phyloP scores from a whole-genome alignment of 1,140 invertebrate species.

The Macrobrachium nipponense region DNA sequence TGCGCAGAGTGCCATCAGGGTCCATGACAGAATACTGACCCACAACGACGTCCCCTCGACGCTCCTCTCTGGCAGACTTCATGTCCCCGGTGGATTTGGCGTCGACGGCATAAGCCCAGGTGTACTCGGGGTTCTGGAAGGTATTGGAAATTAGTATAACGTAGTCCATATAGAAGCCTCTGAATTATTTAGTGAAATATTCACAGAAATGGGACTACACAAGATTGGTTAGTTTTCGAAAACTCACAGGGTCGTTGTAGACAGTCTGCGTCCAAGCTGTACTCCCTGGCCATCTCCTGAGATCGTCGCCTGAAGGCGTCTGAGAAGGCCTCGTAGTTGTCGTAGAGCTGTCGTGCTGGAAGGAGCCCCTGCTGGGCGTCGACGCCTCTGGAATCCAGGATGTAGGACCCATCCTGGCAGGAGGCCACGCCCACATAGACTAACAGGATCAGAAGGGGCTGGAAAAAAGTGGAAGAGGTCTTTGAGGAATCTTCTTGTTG shows the following conservation, averaged over 20 bases:
- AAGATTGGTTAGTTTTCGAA: background rate
- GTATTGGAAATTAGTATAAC: background rate
- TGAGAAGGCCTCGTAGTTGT: conserved; percentile 22
- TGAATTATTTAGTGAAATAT: background rate
- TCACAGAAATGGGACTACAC: background rate
- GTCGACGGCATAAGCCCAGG: conserved; percentile 33
- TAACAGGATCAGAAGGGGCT: background rate
- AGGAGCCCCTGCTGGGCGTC: conserved; percentile 16
- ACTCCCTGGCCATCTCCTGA: background rate
- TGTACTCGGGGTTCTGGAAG: conserved; percentile 23
- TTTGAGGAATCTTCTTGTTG: background rate
- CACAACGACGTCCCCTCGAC: conserved; percentile 40
- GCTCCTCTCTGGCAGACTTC: conserved; percentile 39
- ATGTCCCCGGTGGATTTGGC: conserved; percentile 30
- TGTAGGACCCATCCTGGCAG: conserved; percentile 23
- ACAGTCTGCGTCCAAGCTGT: background rate
- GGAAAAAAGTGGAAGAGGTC: no score
- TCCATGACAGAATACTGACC: conserved; percentile 32
- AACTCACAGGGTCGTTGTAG: conserved; percentile 26
- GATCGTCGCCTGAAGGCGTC: background rate
- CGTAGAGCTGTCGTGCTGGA: conserved; percentile 18
- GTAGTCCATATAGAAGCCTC: background rate
- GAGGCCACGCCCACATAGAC: background rate
- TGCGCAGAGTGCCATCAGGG: conserved; percentile 4
- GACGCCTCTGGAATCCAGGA: conserved; percentile 28